phyloP scores from a whole-genome alignment of 2,113 vertebrate species.

The Callipepla squamata region DNA sequence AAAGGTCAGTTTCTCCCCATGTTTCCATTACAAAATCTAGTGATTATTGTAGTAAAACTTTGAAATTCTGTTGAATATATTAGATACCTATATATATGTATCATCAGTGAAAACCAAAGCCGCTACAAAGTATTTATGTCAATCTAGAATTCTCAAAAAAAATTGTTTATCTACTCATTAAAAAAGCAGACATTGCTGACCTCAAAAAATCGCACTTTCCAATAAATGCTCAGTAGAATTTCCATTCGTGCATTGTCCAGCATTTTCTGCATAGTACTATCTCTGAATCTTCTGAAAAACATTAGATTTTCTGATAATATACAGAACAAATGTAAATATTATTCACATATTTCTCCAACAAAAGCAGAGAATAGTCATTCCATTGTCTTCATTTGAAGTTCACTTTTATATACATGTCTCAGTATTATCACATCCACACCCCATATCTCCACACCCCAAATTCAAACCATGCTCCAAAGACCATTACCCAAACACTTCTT shows the following conservation, averaged over 20 bases:
- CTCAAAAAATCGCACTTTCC: background rate
- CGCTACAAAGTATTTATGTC: background rate
- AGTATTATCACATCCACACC: background rate
- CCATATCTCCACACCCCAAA: background rate
- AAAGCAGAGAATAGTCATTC: background rate
- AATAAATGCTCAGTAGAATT: background rate
- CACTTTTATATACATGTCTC: background rate
- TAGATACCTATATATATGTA: background rate
- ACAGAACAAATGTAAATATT: background rate
- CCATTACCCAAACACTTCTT: background rate
- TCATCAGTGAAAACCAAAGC: background rate
- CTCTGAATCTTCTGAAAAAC: background rate
- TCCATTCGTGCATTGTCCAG: background rate
- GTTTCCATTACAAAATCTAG: background rate
- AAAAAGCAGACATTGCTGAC: background rate
- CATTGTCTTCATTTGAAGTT: background rate
- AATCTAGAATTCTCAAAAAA: background rate
- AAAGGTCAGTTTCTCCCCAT: background rate
- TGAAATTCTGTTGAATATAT: background rate
- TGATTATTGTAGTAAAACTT: background rate
- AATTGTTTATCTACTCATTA: background rate
- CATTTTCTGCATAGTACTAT: background rate
- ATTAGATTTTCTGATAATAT: background rate
- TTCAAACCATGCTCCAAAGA: background rate
- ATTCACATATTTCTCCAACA: rapidly evolving